Conservation (phyloP, 1,140 invertebrate species). For the Drosophila nebulosa region DNA sequence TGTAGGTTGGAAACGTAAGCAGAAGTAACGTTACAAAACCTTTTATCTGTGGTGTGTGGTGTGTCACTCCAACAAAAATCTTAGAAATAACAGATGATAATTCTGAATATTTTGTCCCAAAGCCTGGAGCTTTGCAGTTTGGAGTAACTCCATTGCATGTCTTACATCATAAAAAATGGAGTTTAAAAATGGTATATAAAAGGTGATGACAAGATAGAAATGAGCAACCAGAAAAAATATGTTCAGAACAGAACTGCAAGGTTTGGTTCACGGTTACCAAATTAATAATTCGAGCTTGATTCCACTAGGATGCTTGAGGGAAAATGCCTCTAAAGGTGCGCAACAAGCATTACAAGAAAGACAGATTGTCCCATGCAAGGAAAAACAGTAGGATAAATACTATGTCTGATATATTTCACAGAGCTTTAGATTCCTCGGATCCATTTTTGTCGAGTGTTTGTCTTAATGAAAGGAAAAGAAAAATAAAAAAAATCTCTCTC, state of each 20-base stretch:
- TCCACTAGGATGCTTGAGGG: neutral
- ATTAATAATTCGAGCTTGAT: neutral
- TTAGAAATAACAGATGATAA: neutral
- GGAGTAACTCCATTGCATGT: neutral
- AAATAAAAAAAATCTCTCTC: too few species aligned
- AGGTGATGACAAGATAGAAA: too few species aligned
- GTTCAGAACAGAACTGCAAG: too few species aligned
- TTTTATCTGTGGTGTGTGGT: neutral
- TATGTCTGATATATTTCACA: neutral
- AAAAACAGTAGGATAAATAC: neutral
- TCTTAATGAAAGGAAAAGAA: too few species aligned
- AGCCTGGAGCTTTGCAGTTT: neutral
- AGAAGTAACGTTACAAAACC: too few species aligned
- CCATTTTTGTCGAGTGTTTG: neutral
- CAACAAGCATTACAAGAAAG: neutral
- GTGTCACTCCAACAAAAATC: neutral
- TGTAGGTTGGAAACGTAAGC: too few species aligned
- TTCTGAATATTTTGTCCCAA: neutral
- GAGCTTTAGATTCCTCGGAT: neutral
- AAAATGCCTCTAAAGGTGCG: neutral
- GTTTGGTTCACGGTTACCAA: neutral
- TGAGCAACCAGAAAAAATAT: too few species aligned
- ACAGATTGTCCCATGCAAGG: neutral
- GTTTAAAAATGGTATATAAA: too few species aligned
- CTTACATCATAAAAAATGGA: too few species aligned